Evolutionary conservation across 2,888 invertebrate species (phyloP).

Genomic region (Dione vanillae): DNA sequence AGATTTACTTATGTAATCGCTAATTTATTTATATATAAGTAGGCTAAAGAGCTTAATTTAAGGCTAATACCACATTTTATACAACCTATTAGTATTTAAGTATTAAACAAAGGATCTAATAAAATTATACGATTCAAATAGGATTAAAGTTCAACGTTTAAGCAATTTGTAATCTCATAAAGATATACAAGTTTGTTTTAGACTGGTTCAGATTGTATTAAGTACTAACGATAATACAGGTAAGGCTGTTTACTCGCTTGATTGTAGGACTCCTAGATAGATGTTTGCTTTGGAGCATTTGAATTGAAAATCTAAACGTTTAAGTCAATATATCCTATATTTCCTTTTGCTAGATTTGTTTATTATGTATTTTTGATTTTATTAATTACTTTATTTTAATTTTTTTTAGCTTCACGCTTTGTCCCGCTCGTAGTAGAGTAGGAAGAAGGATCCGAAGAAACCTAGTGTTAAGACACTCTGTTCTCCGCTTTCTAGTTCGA

Average conservation of each 20-base stretch:
- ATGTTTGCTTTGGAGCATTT: constrained; percentile 16
- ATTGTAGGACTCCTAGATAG: constrained; percentile 15
- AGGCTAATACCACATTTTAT: background rate
- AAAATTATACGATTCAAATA: background rate
- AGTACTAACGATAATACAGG: constrained; percentile 16
- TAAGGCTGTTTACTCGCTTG: constrained; percentile 4
- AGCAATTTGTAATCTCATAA: constrained; percentile 6
- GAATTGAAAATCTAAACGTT: constrained; percentile 16
- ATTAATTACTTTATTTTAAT: too few species aligned
- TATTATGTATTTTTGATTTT: background rate
- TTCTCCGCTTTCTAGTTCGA: too few species aligned
- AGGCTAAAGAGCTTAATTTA: too few species aligned
- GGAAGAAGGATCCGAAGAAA: too few species aligned
- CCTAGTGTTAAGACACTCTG: too few species aligned
- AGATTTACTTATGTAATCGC: too few species aligned
- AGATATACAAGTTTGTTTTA: constrained; percentile 1
- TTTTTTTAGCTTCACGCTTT: too few species aligned
- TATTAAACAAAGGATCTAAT: background rate
- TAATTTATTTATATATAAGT: too few species aligned
- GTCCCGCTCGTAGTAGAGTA: too few species aligned
- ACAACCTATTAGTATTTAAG: background rate
- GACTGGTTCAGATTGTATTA: constrained; percentile 15
- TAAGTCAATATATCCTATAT: too few species aligned
- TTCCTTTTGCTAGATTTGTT: background rate
- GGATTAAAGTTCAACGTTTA: constrained; percentile 4